Conservation (phyloP, 2,797 vertebrate genomes). For the Semotilus atromaculatus region DNA sequence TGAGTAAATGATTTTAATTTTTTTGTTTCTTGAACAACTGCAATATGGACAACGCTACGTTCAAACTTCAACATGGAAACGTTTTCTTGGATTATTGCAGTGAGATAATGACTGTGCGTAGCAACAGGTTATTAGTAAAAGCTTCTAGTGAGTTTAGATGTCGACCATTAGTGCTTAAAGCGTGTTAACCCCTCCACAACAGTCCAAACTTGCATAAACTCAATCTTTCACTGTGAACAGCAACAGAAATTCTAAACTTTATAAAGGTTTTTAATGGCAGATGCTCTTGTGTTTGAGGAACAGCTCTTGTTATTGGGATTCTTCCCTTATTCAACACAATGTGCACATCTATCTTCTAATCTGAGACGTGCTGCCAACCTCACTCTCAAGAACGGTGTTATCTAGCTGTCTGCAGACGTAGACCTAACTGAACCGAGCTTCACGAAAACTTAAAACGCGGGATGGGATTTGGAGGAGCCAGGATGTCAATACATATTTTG, state of each 20-base stretch:
- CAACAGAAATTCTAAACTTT: neutral
- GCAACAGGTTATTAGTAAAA: neutral
- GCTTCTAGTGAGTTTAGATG: neutral
- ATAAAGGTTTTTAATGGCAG: neutral
- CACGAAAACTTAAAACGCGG: neutral
- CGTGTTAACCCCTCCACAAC: neutral
- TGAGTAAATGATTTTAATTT: too few species aligned
- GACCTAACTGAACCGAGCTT: conserved; percentile 4
- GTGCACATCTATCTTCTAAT: neutral
- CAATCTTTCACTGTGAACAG: neutral
- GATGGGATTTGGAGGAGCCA: conserved; percentile 10
- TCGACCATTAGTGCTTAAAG: neutral
- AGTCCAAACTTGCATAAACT: neutral
- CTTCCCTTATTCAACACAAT: neutral
- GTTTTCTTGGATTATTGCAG: neutral
- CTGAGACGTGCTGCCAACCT: conserved; percentile 6
- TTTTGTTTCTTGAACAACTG: neutral
- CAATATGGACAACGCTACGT: neutral
- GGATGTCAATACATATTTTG: neutral
- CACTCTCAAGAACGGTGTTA: conserved; percentile 1
- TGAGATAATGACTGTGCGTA: neutral
- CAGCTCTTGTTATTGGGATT: conserved; percentile 12
- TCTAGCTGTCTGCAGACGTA: neutral
- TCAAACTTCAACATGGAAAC: neutral
- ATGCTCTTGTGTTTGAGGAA: conserved; percentile 1